Percentiles rank a stretch among this genome's conserved stretches.
Conservation (phyloP, 1,140 invertebrate species). For the Sitophilus oryzae region DNA sequence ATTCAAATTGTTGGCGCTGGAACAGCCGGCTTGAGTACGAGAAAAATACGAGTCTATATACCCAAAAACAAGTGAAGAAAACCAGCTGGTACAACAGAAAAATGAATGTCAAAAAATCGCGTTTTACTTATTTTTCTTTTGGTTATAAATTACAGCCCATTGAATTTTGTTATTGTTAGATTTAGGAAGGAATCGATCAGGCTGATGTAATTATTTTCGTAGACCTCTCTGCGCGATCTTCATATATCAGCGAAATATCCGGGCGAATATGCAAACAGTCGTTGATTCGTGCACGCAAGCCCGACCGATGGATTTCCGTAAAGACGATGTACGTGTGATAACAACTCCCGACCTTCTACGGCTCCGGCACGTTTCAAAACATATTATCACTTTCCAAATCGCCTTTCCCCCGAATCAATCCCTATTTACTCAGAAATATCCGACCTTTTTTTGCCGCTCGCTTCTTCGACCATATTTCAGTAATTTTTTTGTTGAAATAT, state of each 20-base stretch:
- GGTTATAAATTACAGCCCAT: no score
- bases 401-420: slow-evolving; percentile 14
- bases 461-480: no score
- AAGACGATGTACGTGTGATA: slow-evolving; percentile 43
- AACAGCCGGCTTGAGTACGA: no score
- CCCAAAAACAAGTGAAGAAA: no score
- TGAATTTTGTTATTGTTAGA: no score
- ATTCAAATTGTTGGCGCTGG: no score
- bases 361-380: slow-evolving; percentile 26
- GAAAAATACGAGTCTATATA: no score
- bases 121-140: no score
- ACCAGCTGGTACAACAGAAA: no score
- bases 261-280: slow-evolving; percentile 35
- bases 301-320: slow-evolving; percentile 39
- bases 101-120: no score
- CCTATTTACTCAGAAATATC: background rate
- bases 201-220: background rate
- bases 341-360: slow-evolving; percentile 30
- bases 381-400: slow-evolving; percentile 24
- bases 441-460: background rate
- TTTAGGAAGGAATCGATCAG: background rate
- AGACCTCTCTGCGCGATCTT: background rate
- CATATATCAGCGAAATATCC: slow-evolving; percentile 29
- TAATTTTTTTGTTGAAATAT: no score
- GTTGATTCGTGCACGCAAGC: slow-evolving; percentile 34